Evolutionary conservation across 2,888 invertebrate species (phyloP), one percentile per base, ranked within the genome.

Genomic region (Zonitis immaculata): DNA sequence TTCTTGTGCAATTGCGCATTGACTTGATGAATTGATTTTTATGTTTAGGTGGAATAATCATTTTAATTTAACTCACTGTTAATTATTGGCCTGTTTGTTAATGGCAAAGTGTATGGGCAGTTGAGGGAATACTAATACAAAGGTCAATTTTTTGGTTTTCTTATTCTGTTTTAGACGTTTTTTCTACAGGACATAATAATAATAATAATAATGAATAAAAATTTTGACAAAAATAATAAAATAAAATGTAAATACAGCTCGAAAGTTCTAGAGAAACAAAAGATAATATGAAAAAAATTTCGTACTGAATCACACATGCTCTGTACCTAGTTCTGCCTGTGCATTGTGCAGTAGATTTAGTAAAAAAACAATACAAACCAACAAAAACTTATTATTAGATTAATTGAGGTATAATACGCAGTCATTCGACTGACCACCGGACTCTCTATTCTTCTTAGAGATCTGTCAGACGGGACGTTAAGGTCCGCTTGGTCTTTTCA

Each of bases 401-500:
- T 64, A 68, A 68, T 67, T 68, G 61, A 66, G 61, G 65, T 63
- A 68, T 65, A 59, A 63, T 65, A 66, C 68, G 66, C 69, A 68
- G 71, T 73, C 65, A 51, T 62, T 58, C 59, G 73, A 73, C 67
- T 68, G 72, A 69, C 61, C 63, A 63, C 61, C 52, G 49, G 61
- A 60, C 63, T 61, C 57, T 47, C 58, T 57, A 47, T 59, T 61
- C 59, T 58, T 60, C 49, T 43, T 43, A 55, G 58, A 60, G 52
- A 52, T 56, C 56, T 54, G 66, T 74, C 70, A 74, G 74, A 69
- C 74, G 72, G 65, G 61, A 69, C 74, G 74, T 74, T 74, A 75
- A 74, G 74, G 71, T 62, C 67, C 72, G 74, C 73, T 46, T 55
- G 58, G 61, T 55, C 44, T 43, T 20, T n/a, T 45, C 43, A 20